phyloP scores from a whole-genome alignment of 2,113 vertebrate species.

The Colaptes auratus region DNA sequence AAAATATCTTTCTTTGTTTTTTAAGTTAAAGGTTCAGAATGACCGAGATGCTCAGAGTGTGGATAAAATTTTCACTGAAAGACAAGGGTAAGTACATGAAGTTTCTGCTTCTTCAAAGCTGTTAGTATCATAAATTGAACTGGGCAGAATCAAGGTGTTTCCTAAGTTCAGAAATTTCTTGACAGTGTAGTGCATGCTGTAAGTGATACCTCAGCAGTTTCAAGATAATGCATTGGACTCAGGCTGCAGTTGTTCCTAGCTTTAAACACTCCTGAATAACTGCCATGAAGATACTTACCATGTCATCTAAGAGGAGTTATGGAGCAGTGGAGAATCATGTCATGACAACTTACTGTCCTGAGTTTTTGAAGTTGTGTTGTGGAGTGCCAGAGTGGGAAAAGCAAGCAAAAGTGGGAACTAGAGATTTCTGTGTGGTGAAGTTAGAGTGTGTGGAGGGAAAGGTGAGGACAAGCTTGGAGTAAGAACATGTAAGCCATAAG shows the following conservation, averaged over 20 bases:
- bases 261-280: not conserved
- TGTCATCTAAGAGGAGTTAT: not conserved
- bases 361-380: not conserved
- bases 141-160: not conserved
- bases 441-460: not conserved
- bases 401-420: not conserved
- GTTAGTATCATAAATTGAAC: not conserved
- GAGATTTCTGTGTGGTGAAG: not conserved
- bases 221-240: not conserved
- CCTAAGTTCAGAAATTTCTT: not conserved
- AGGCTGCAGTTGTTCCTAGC: not conserved
- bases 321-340: not conserved
- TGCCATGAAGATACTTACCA: not conserved
- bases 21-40: conserved; percentile 91
- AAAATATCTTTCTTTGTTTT: not conserved
- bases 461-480: not conserved
- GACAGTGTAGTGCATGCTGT: not conserved
- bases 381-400: not conserved
- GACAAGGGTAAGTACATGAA: conserved; percentile 86
- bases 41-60: conserved; percentile 88
- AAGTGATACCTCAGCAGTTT: not conserved
- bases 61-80: conserved; percentile 92
- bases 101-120: not conserved
- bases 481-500: not conserved
- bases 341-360: not conserved